Evolutionary conservation across 2,797 vertebrate species (phyloP), one percentile per base, ranked within the genome.

Genomic region (Muraenolepis orangiensis): DNA sequence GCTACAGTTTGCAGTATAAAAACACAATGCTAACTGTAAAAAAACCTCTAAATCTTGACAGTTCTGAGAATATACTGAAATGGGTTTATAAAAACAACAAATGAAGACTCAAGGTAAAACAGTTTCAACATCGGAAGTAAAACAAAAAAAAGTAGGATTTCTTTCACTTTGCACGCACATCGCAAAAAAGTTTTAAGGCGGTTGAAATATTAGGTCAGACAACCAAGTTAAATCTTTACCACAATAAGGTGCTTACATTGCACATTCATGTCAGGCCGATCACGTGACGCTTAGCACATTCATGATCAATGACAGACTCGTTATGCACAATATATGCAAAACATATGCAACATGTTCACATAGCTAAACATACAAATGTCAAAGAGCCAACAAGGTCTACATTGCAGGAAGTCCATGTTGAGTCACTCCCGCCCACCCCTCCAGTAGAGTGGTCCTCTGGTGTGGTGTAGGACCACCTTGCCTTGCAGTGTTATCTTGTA

Each of bases 1-100:
- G 94, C 94, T 95, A 95, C 94, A 95, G 89, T 94, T 93, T 93
- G 92, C 92, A 93, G 90, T 95, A 94, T 92, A 94, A 94, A 89
- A 94, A 93, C 91, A 94, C 89, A 87, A 90, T 75, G 84, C 86
- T 93, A 93, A 93, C 86, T 75, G 88, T 88, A 92, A 93, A 93
- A 92, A 90, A 76, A 92, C 87, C 91, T 91, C 92, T 84, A 93
- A 94, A 93, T 87, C 88, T 64, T 87, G 88, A 93, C 88, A 90
- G 90, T 91, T 93, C 86, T 90, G 87, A 86, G 88, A 88, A 88
- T 88, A 91, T 91, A 91, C 86, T 89, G 89, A 93, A 93, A 92
- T 83, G 88, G 85, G 86, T 90, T 89, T 87, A 83, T 84, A 90
- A 90, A 89, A 93, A 92, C 78, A 86, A 93, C 83, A 88, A 91